Base-by-base conservation (phyloP, 1,140 invertebrate genomes). In the Hydropsyche tenuis region DNA sequence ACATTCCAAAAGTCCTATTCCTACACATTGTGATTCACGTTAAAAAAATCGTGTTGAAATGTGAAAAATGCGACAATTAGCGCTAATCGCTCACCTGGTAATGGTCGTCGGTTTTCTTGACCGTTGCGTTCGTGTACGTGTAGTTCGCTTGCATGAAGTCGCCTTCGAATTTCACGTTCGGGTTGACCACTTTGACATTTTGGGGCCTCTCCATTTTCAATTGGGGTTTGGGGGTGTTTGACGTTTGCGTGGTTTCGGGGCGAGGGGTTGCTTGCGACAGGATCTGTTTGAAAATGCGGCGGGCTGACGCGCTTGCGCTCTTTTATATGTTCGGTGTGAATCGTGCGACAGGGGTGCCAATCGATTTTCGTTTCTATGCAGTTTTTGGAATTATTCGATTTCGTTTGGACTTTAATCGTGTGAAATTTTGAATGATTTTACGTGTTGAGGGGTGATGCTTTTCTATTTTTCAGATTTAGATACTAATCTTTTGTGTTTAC, bases 81-180 rank as follows among this genome's bases (percentile, higher is more conserved):
- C 9, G 30, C 3, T 4, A 37, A 37, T 48, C 11, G 78, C 78
- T 83, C 72, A 85, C 84, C 75, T 75, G 79, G 27, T 77, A 82
- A 4, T 76, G 66, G 51, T 80, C 74, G 9, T 77, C 65, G 18
- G 56, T 62, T 14, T 78, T 77, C 0, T 20, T 72, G 51, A 78
- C 69, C 18, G 42, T 43, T 22, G 74, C 48, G 69, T 73, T 73
- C 7, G 71, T 66, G 46, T 78, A 78, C 7, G 68, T 66, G 51
- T 75, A 78, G n/a, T 75, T 64, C 20, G 72, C 72, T 11, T 46
- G 7, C 68, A 78, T 75, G 7, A 37, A 37, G 45, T 69, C 60
- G 22, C 64, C 68, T 22, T 66, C 66, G 20, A 73, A 72, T 51
- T 63, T 75, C 11, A 78, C 16, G 16, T 75, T 75, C 14, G 71